Percentiles rank a stretch among this genome's conserved stretches.
Evolutionary conservation across 2,113 vertebrate genomes (phyloP).

Genomic region (Noctilio leporinus): DNA sequence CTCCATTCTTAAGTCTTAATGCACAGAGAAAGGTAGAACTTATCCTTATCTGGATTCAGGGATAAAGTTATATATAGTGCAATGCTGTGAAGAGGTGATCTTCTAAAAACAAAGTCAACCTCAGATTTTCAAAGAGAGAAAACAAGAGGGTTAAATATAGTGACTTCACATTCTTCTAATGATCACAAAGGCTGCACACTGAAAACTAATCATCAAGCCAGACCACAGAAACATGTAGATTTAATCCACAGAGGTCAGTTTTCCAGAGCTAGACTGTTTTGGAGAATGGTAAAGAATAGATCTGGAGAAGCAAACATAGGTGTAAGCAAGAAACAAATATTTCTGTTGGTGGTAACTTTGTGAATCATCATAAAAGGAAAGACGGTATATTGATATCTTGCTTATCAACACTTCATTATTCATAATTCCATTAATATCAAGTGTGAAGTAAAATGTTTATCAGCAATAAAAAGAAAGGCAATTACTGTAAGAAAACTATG

Average conservation of each 20-base stretch:
- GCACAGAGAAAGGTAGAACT: neutral
- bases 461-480: neutral
- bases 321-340: neutral
- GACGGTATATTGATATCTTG: neutral
- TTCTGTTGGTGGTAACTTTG: neutral
- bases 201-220: neutral
- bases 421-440: neutral
- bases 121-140: neutral
- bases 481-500: neutral
- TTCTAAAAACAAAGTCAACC: neutral
- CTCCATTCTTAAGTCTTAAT: neutral
- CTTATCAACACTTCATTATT: neutral
- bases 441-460: neutral
- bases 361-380: neutral
- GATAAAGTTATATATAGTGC: accelerated
- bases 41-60: neutral
- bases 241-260: neutral
- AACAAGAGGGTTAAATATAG: neutral
- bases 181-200: neutral
- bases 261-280: neutral
- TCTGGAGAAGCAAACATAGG: neutral
- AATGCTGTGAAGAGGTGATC: neutral
- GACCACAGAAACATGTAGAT: neutral
- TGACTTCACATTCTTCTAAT: neutral
- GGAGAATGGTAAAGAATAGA: neutral